Evolutionary conservation across 2,888 invertebrate species (phyloP).

Genomic region (Conchocele bisecta): DNA sequence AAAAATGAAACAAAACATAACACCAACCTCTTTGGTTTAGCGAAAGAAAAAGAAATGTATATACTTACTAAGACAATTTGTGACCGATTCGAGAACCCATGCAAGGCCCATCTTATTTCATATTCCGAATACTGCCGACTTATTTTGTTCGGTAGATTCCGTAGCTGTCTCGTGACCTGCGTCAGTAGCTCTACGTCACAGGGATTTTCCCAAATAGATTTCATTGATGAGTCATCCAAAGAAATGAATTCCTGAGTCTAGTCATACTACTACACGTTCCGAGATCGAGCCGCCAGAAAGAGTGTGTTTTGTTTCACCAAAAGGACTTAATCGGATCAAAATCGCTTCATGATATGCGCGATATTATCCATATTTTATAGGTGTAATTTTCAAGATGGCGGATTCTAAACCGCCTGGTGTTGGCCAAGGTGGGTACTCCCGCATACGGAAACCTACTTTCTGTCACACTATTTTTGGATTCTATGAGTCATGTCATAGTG

Average conservation of each 20-base stretch:
- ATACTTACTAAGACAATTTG: too few species aligned
- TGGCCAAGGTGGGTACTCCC: conserved; percentile 72
- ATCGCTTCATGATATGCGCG: too few species aligned
- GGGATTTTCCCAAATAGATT: conserved; percentile 80
- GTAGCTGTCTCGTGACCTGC: conserved; percentile 50
- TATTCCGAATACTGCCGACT: too few species aligned
- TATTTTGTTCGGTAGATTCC: conserved; percentile 2
- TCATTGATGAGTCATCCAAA: conserved; percentile 80
- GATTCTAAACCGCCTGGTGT: conserved; percentile 71
- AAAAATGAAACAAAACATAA: too few species aligned
- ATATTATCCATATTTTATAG: too few species aligned
- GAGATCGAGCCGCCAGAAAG: conserved; percentile 42
- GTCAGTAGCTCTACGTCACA: conserved; percentile 71
- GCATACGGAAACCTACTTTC: conserved; percentile 56
- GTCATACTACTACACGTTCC: conserved; percentile 58
- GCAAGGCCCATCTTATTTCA: too few species aligned
- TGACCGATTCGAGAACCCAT: too few species aligned
- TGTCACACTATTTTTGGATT: conserved; percentile 70
- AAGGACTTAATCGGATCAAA: conserved; percentile 36
- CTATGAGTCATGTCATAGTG: conserved; percentile 66
- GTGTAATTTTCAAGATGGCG: conserved; percentile 79
- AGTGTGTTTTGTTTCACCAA: conserved; percentile 32
- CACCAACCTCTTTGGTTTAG: too few species aligned
- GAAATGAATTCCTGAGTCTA: conserved; percentile 76
- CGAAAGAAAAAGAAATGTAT: too few species aligned